A percentile compares a stretch with the other conserved stretches of the same genome.
Evolutionary conservation across 2,113 vertebrate species (phyloP).

Genomic region (Lontra canadensis): DNA sequence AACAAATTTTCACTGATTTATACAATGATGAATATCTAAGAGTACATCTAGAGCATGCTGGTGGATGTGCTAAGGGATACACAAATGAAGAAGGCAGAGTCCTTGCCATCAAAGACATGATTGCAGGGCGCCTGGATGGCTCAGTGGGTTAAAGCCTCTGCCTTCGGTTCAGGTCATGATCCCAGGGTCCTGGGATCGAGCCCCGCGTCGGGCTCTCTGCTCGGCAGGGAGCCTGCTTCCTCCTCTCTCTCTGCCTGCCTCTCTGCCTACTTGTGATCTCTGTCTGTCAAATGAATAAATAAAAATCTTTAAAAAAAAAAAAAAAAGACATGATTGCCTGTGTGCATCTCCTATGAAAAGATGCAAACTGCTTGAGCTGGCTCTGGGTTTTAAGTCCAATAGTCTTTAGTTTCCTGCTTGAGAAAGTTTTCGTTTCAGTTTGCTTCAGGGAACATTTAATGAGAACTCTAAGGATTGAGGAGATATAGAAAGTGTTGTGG

Average conservation of each 20-base stretch:
- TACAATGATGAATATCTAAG: not conserved
- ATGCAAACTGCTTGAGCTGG: not conserved
- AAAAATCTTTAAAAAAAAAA: too few species aligned
- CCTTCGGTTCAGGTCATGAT: too few species aligned
- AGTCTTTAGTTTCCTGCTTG: not conserved
- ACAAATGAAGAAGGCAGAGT: not conserved
- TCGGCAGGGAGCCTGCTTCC: too few species aligned
- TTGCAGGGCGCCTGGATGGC: too few species aligned
- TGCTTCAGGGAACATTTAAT: not conserved
- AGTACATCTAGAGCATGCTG: not conserved
- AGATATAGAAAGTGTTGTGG: not conserved
- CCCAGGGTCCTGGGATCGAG: too few species aligned
- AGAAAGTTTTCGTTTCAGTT: not conserved
- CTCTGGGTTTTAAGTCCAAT: not conserved
- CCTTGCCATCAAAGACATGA: not conserved
- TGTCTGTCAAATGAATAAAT: too few species aligned
- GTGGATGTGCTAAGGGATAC: not conserved
- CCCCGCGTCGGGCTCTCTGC: too few species aligned
- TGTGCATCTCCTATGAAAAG: not conserved
- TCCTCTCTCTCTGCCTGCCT: too few species aligned
- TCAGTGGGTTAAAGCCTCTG: too few species aligned
- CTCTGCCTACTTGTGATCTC: too few species aligned
- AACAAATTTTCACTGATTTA: not conserved
- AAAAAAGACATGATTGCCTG: not conserved
- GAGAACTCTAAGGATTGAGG: not conserved